phyloP scores from a whole-genome alignment of 2,888 invertebrate genomes.

The Apoderus coryli region DNA sequence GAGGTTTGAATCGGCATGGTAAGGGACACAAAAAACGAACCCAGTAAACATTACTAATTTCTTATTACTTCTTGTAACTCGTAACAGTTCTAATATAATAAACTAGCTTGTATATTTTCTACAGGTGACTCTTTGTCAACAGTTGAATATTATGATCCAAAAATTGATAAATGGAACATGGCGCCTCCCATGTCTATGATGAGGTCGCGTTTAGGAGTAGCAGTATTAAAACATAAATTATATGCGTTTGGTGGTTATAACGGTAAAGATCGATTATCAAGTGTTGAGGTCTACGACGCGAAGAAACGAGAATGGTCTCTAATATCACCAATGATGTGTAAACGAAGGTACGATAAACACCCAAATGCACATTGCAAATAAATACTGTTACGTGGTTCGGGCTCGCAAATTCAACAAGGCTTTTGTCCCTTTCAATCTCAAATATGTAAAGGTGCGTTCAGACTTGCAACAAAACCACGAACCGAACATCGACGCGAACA shows the following conservation, averaged over 20 bases:
- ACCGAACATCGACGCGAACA: no score
- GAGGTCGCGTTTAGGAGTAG: constrained; percentile 70
- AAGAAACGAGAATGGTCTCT: constrained; percentile 56
- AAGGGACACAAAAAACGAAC: no score
- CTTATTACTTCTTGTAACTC: neutral
- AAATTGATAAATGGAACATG: constrained; percentile 53
- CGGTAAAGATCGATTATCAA: constrained; percentile 64
- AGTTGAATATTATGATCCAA: constrained; percentile 72
- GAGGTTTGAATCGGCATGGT: constrained; percentile 70
- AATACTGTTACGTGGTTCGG: constrained; percentile 1
- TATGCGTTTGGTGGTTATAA: constrained; percentile 79
- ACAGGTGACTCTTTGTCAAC: constrained; percentile 66
- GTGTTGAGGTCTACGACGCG: constrained; percentile 76
- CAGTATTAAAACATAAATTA: constrained; percentile 61
- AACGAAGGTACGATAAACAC: constrained; percentile 59
- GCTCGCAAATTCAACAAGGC: constrained; percentile 4
- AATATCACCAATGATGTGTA: constrained; percentile 67
- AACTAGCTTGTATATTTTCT: constrained; percentile 12
- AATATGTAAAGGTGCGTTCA: no score
- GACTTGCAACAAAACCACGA: no score
- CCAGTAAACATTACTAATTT: no score
- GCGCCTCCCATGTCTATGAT: constrained; percentile 75
- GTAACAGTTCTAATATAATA: neutral
- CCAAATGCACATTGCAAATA: no score
- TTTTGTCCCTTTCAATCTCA: neutral